Evolutionary conservation across 1,140 invertebrate species (phyloP), one percentile per base, ranked within the genome.

Genomic region (Pogonognathellus flavescens): DNA sequence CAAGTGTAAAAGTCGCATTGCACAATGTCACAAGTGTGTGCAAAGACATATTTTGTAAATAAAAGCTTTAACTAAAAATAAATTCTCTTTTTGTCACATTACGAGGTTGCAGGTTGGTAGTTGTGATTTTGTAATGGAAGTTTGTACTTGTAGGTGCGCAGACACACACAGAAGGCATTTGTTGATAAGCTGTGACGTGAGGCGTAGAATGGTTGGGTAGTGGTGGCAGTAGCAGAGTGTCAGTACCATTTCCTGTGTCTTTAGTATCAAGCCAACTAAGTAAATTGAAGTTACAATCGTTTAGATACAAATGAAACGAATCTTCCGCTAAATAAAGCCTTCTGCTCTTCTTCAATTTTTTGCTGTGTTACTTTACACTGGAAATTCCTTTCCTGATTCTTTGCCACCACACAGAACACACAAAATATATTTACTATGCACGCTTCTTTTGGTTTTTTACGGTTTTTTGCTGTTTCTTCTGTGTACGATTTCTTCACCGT

Each of bases 31-130:
- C 13, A 13, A 66, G 18, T 76, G 14, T 50, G 16, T 7, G 16
- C 70, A 76, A 11, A 70, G 80, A 82, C 80, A 82, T 82, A 82
- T 82, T 82, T 82, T 82, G 80, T 82, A 82, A 82, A 82, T 82
- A 82, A 82, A 82, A 53, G 80, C 76, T 82, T 82, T 57, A 82
- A 82, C 80, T 82, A 82, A 82, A 82, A 82, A 82, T 82, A 82
- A 82, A 82, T 16, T 76, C 16, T 49, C 9, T 20, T 18, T 7
- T 25, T 31, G 0, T 25, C 13, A 31, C 62, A 25, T 13, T 25
- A 41, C 31, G 31, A 41, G 31, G 31, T 41, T 41, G 31, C 31
- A 41, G 31, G 31, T 41, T 41, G 31, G 31, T 41, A 41, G 31
- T 41, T 41, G 31, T 41, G 31, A 41, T 41, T 41, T 41, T 1